Evolutionary conservation across 2,113 vertebrate species (phyloP).

Genomic region (Dinomys branickii): DNA sequence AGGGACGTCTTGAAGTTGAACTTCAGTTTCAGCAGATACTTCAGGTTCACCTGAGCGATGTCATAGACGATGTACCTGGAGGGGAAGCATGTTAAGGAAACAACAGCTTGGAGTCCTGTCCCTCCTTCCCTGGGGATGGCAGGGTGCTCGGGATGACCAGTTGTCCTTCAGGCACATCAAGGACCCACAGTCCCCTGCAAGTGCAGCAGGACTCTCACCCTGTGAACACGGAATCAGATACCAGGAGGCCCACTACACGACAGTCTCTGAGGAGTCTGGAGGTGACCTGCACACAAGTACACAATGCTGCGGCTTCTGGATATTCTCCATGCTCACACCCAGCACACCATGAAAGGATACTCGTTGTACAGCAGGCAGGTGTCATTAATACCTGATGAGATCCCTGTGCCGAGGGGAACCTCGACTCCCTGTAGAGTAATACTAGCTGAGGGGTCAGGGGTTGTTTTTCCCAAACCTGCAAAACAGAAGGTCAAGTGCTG

Average conservation of each 20-base stretch:
- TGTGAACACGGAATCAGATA: no score
- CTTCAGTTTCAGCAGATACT: conserved; percentile 97
- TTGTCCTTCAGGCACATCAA: neutral
- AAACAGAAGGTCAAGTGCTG: neutral
- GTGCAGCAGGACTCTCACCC: neutral
- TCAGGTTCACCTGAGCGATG: conserved; percentile 95
- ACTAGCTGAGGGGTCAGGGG: conserved; percentile 93
- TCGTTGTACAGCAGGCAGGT: conserved; percentile 99
- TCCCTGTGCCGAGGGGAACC: conserved; percentile 93
- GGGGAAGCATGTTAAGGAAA: conserved; percentile 84
- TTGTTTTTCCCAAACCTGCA: conserved; percentile 95
- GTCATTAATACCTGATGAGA: conserved; percentile 92
- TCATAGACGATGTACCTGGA: conserved; percentile 98
- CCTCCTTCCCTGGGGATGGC: neutral
- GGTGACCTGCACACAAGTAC: neutral
- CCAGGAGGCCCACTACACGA: neutral
- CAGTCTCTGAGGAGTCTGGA: neutral
- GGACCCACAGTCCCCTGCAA: no score
- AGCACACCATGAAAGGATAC: conserved; percentile 91
- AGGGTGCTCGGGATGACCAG: neutral
- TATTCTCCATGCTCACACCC: neutral
- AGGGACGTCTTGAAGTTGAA: conserved; percentile 97
- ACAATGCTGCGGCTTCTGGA: neutral
- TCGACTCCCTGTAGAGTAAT: conserved; percentile 92
- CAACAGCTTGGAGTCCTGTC: rapidly evolving